Evolutionary conservation across 1,140 invertebrate genomes (phyloP).

Genomic region (Neodiprion pinetum): DNA sequence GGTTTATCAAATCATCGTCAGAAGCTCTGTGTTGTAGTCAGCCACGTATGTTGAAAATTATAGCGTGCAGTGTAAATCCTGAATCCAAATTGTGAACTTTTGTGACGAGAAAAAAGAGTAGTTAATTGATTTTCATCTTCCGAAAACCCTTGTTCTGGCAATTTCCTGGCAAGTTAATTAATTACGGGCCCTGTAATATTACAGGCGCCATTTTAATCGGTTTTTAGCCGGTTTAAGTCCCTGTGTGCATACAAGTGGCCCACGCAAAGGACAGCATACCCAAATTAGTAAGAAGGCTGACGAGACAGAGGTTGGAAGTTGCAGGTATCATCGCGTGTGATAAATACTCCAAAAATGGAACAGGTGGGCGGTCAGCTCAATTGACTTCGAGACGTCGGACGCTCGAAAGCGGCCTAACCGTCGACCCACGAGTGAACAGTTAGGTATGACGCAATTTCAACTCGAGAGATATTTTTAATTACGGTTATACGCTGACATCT

Average conservation of each 20-base stretch:
- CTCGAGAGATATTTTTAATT: conserved; percentile 13
- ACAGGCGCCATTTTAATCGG: background rate
- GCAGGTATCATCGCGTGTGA: conserved; percentile 18
- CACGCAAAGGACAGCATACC: background rate
- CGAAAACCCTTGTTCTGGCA: background rate
- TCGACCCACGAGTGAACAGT: conserved; percentile 36
- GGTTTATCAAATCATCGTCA: no score
- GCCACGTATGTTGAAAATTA: no score
- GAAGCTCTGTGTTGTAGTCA: no score
- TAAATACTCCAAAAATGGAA: conserved; percentile 35
- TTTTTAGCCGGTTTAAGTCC: background rate
- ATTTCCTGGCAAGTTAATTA: background rate
- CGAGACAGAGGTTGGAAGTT: background rate
- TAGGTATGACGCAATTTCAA: conserved; percentile 43
- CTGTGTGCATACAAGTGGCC: background rate
- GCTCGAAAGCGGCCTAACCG: background rate
- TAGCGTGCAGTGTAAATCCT: no score
- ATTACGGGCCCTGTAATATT: background rate
- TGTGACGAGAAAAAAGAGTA: no score
- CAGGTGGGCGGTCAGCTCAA: background rate
- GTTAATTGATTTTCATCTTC: no score
- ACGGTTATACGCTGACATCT: conserved; percentile 17
- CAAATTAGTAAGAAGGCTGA: background rate
- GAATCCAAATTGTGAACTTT: no score
- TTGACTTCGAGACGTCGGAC: background rate